phyloP scores from a whole-genome alignment of 2,888 invertebrate genomes.

The Resseliella maxima region DNA sequence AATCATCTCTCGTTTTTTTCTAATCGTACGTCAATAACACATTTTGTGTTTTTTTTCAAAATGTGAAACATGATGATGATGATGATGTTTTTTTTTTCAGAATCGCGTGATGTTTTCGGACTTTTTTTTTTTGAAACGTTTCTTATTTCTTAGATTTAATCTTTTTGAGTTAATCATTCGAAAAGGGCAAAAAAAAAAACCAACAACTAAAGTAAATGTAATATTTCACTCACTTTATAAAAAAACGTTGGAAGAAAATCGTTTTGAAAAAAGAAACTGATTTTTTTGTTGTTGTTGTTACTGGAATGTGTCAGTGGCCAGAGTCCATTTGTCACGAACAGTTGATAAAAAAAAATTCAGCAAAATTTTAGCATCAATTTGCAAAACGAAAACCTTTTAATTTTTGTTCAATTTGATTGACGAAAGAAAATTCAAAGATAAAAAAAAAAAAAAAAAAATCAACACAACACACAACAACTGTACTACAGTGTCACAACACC shows the following conservation, averaged over 20 bases:
- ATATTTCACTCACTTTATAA: constrained; percentile 15
- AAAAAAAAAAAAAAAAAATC: not conserved
- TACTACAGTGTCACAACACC: not conserved
- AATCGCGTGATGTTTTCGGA: not conserved
- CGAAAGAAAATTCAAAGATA: not conserved
- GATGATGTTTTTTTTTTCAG: not conserved
- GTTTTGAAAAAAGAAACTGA: not conserved
- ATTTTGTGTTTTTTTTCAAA: not conserved
- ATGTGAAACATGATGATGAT: not conserved
- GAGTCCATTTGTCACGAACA: not conserved
- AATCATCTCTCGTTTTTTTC: constrained; percentile 13
- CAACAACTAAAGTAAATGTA: not conserved
- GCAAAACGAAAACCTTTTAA: not conserved
- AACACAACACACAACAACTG: too few species aligned
- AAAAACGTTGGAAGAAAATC: too few species aligned
- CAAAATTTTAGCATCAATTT: not conserved
- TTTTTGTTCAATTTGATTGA: not conserved
- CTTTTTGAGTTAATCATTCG: not conserved
- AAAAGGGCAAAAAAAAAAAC: too few species aligned
- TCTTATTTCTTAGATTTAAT: too few species aligned
- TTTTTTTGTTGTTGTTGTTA: too few species aligned
- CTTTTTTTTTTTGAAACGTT: not conserved
- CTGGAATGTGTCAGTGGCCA: not conserved
- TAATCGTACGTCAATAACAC: constrained; percentile 33
- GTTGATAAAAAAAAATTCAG: not conserved